phyloP scores from a whole-genome alignment of 2,797 vertebrate species.

The Hephaestus fuliginosus region DNA sequence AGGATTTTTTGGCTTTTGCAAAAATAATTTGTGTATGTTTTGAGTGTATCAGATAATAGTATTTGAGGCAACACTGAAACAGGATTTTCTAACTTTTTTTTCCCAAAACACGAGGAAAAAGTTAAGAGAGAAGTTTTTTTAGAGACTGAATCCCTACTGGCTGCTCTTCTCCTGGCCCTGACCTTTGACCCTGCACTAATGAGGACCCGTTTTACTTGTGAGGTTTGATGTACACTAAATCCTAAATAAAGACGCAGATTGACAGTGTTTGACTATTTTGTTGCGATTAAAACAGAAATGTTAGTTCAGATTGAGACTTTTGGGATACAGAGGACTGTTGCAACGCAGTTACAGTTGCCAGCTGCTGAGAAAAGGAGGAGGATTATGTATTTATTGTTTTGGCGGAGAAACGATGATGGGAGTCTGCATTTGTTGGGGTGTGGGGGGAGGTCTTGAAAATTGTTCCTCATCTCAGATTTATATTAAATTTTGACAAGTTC shows the following conservation, averaged over 20 bases:
- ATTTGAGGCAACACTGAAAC: not conserved
- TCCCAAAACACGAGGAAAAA: not conserved
- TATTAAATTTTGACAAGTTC: no score
- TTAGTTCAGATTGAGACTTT: not conserved
- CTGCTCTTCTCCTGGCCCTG: not conserved
- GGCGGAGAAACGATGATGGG: no score
- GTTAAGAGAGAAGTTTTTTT: not conserved
- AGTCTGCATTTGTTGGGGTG: no score
- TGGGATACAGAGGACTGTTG: not conserved
- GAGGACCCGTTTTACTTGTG: not conserved
- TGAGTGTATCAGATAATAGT: conserved; percentile 8
- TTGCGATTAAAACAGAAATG: not conserved
- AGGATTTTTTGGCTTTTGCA: not conserved
- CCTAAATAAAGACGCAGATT: not conserved
- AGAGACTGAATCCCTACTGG: not conserved
- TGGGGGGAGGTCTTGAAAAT: no score
- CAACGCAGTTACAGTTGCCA: not conserved
- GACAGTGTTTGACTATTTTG: not conserved
- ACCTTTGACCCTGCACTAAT: not conserved
- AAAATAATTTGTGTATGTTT: conserved; percentile 10
- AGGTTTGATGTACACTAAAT: not conserved
- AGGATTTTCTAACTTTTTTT: not conserved
- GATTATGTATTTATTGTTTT: no score
- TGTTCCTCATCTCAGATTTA: no score
- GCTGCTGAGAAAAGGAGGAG: no score